These are phyloP conservation scores for Epizoanthus rinbou DNA, from an alignment of 92 coral and sea anemone genomes.

Conservation along the genomic window DNA sequence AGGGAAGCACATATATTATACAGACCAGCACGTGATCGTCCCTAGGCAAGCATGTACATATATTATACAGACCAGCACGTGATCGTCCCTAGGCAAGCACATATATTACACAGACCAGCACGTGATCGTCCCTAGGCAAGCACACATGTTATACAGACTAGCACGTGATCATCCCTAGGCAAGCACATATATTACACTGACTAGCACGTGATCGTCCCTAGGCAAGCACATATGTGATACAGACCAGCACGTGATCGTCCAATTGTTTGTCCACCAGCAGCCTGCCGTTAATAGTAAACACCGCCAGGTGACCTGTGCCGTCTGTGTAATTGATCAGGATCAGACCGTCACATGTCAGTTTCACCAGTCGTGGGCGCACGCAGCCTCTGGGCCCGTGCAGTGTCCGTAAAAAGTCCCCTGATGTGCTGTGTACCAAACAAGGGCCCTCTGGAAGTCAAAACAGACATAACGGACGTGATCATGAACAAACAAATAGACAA, in stretches of 20 bases:
- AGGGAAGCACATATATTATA: no score
- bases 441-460: conserved; percentile 83
- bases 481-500: no score
- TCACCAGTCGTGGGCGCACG: conserved; percentile 87
- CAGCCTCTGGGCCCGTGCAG: conserved; percentile 91
- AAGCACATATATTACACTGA: no score
- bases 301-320: conserved; percentile 94
- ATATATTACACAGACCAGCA: no score
- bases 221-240: not conserved
- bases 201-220: no score
- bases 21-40: no score
- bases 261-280: conserved; percentile 65
- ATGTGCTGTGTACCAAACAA: conserved; percentile 82
- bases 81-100: no score
- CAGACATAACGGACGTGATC: not conserved
- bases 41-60: no score
- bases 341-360: conserved; percentile 79
- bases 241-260: conserved; percentile 96
- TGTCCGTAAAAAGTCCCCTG: conserved; percentile 91
- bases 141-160: conserved; percentile 55
- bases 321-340: conserved; percentile 93
- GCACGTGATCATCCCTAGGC: conserved; percentile 96
- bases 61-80: conserved; percentile 74
- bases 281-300: conserved; percentile 88
- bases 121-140: no score